Evolutionary conservation across 1,140 invertebrate species (phyloP).

Genomic region (Papilio glaucus): DNA sequence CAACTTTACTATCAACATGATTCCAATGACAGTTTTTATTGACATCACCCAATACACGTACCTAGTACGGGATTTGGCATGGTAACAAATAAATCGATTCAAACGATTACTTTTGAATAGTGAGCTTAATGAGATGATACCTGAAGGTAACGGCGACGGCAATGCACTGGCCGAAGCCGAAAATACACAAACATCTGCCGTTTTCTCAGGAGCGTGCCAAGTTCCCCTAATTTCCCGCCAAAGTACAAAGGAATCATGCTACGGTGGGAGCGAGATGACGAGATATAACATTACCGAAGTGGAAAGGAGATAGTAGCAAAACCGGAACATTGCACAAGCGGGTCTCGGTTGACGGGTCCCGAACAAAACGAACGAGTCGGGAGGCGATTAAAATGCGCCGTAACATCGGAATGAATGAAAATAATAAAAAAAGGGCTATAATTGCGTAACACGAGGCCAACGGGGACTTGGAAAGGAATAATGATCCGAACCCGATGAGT

Average conservation of each 20-base stretch:
- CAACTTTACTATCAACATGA: not conserved
- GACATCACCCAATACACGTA: not conserved
- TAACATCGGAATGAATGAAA: constrained; percentile 72
- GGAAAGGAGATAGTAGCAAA: constrained; percentile 48
- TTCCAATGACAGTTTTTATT: constrained; percentile 24
- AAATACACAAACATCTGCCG: constrained; percentile 71
- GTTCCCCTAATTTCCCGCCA: constrained; percentile 72
- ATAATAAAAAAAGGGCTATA: constrained; percentile 65
- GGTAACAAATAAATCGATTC: constrained; percentile 11
- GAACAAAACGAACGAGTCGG: constrained; percentile 73
- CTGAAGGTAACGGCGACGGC: constrained; percentile 58
- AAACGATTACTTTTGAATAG: constrained; percentile 46
- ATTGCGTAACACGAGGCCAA: constrained; percentile 68
- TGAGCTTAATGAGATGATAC: constrained; percentile 67
- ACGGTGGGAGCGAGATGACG: constrained; percentile 52
- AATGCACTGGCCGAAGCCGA: constrained; percentile 65
- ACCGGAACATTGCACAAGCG: constrained; percentile 75
- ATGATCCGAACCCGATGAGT: constrained; percentile 33
- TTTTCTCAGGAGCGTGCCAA: constrained; percentile 78
- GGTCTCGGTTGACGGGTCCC: constrained; percentile 76
- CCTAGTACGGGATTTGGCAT: not conserved
- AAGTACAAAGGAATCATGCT: constrained; percentile 68
- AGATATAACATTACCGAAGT: constrained; percentile 34
- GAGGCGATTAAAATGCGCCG: constrained; percentile 67
- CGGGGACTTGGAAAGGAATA: constrained; percentile 45